Percentiles rank a stretch among this genome's conserved stretches.
Evolutionary conservation across 2,113 vertebrate species (phyloP).

Genomic region (Poecile atricapillus): DNA sequence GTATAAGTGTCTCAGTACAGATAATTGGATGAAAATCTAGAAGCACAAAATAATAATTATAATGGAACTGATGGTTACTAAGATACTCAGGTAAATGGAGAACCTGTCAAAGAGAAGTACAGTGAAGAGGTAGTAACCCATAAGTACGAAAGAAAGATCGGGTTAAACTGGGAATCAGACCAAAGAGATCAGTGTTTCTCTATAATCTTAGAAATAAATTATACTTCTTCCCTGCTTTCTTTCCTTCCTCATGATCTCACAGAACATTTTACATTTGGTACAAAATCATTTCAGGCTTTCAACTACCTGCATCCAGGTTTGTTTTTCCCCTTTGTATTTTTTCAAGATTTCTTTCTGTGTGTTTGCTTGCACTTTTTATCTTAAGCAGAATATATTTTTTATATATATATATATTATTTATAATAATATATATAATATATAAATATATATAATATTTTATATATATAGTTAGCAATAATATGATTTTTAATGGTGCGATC

Average conservation of each 20-base stretch:
- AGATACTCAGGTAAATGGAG: not conserved
- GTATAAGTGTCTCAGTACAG: not conserved
- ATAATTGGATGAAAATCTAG: not conserved
- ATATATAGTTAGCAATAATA: not conserved
- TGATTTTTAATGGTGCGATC: not conserved
- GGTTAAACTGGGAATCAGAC: not conserved
- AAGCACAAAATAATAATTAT: not conserved
- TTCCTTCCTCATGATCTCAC: not conserved
- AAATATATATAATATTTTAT: too few relatives aligned
- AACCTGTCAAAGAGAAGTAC: not conserved
- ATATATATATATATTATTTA: too few relatives aligned
- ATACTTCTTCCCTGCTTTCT: not conserved
- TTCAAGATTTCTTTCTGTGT: not conserved
- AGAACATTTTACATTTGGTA: not conserved
- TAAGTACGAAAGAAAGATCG: not conserved
- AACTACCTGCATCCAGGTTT: not conserved
- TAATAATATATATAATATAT: too few relatives aligned
- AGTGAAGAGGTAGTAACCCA: not conserved
- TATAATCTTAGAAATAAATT: not conserved
- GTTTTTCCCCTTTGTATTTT: not conserved
- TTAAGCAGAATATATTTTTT: not conserved
- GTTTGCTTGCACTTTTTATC: not conserved
- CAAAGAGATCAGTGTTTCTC: not conserved
- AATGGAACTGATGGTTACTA: not conserved
- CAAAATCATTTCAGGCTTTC: not conserved